Evolutionary conservation across 2,113 vertebrate species (phyloP).

Genomic region (Casuarius casuarius): DNA sequence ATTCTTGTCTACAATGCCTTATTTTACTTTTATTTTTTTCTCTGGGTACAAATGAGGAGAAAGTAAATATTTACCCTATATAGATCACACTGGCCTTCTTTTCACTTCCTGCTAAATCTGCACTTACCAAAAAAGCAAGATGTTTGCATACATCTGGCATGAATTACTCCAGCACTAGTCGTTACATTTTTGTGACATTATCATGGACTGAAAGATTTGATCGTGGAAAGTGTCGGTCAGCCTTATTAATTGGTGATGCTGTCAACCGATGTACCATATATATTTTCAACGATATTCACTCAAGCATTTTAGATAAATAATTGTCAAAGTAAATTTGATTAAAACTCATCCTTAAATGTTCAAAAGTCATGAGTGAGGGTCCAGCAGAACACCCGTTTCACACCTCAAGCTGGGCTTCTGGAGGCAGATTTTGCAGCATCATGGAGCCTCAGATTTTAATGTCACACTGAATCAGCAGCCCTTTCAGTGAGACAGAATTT

Average conservation of each 20-base stretch:
- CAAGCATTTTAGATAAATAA: not conserved
- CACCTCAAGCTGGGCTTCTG: not conserved
- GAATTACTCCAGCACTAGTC: not conserved
- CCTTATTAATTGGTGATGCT: not conserved
- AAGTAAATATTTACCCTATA: not conserved
- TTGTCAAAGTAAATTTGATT: not conserved
- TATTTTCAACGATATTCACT: not conserved
- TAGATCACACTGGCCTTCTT: not conserved
- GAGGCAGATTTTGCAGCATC: not conserved
- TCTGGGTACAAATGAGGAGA: not conserved
- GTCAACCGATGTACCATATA: not conserved
- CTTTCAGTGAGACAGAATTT: not conserved
- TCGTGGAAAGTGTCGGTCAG: not conserved
- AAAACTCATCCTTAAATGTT: not conserved
- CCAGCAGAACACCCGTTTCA: not conserved
- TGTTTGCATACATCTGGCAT: not conserved
- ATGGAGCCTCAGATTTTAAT: not conserved
- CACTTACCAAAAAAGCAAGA: not conserved
- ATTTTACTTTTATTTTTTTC: not conserved
- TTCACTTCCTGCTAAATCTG: not conserved
- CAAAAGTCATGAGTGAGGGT: not conserved
- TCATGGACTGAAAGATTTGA: not conserved
- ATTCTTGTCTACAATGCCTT: not conserved
- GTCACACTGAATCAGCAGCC: not conserved
- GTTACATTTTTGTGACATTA: not conserved